Base-by-base conservation (phyloP, 1,140 invertebrate genomes). In the Bombyx mandarina region DNA sequence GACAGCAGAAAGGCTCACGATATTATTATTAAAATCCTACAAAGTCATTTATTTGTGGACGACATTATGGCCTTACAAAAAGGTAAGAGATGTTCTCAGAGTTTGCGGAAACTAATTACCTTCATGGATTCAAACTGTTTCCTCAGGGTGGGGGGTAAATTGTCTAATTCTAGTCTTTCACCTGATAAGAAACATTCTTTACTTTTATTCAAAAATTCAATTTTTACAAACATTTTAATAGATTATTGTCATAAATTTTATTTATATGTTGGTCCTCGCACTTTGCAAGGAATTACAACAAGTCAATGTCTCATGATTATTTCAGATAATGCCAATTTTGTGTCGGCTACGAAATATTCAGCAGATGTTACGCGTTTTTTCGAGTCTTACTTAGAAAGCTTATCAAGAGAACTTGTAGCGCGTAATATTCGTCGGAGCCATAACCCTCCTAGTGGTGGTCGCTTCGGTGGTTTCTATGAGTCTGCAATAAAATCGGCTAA, bases 291-390 rank as follows among this genome's bases (percentile, higher is more conserved):
- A 18, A 44, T 66, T n/a, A 8, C 66, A 42, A 45, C 82, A 48
- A 56, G 67, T 43, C 35, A 60, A 18, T 49, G 51, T 9, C 43
- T 48, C 8, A 61, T 60, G 9, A 64, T 84, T 1, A 66, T 64
- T 43, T 77, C 60, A 1, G 78, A 86, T 47, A 73, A 75, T 54
- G 79, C 74, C 0, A 86, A 77, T 56, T 80, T 83, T 56, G 55
- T 70, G 1, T 70, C 75, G 8, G 74, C 72, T 3, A 57, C 64
- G 8, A 57, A 58, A 2, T 22, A 68, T 43, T 51, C 79, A 5
- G 26, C 26, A 35, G 26, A 35, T 2, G 26, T 35, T 3, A 35
- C 26, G 26, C 26, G 26, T 35, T 35, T 35, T 35, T 35, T 35
- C 26, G 4, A 35, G 4, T 35, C 26, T 2, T 5, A 35, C 26